Evolutionary conservation across 2,888 invertebrate species (phyloP), one percentile per base, ranked within the genome.

Genomic region (Quadroppia sp.): DNA sequence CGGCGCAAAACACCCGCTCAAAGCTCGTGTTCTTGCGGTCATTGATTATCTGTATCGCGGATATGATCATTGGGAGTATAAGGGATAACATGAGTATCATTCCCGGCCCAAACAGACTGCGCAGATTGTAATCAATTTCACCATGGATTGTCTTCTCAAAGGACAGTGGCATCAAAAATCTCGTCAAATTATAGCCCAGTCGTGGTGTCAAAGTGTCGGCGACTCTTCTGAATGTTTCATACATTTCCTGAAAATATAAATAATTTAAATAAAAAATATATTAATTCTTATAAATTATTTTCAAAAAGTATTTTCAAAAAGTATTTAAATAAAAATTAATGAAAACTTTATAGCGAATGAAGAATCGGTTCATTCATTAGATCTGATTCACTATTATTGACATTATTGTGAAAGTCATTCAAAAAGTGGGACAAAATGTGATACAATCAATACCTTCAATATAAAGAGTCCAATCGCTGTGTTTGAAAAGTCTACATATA

Each of bases 11-110:
- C 4, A 56, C 53, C 9, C 73, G 28, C 36, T 73, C 73, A 4
- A 70, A 32, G 36, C 53, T 28, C n/a, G 69, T 70, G 28, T 70
- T 70, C 50, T 73, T 73, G 1, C 73, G 73, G 53, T 73, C 73
- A n/a, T 32, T 32, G 2, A 73, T 70, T 13, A 73, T 73, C 30
- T 70, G 70, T 20, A 73, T 23, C 17, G 73, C 48, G 0, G 69
- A 69, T 50, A 73, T 70, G 4, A 73, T 40, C 73, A 73, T 73
- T 9, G 73, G 73, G 2, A 73, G 23, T 2, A 70, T 15, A 36
- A 48, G 70, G n/a, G 70, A 17, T n/a, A 69, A 28, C 11, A 30
- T 23, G 9, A 73, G 53, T 28, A 73, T 73, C 13, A 73, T 20
- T 6, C 48, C 69, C 0, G 73, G 70, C 3, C 23, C 17, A 15